Evolutionary conservation across 2,797 vertebrate genomes (phyloP).

Genomic region (Sebastes elongatus): DNA sequence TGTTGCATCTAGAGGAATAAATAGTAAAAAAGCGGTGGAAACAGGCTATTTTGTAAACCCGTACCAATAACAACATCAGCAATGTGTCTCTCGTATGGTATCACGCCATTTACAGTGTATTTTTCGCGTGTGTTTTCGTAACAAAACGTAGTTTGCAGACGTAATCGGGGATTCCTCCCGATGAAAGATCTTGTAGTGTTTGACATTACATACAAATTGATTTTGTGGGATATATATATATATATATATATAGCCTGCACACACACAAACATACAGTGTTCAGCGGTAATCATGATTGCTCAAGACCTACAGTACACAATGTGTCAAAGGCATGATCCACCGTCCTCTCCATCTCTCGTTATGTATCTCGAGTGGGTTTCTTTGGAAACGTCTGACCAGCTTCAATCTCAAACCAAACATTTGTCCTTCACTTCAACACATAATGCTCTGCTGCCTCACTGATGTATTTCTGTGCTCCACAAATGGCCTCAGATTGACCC

Average conservation of each 20-base stretch:
- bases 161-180: too few relatives aligned
- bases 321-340: not conserved
- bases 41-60: fast-evolving
- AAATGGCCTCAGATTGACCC: not conserved
- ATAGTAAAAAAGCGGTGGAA: too few relatives aligned
- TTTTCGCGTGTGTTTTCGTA: too few relatives aligned
- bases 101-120: too few relatives aligned
- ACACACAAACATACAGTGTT: not conserved
- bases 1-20: too few relatives aligned
- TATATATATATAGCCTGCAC: too few relatives aligned
- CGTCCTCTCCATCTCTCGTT: not conserved
- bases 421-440: not conserved
- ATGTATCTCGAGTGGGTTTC: not conserved
- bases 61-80: too few relatives aligned
- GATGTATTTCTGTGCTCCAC: not conserved
- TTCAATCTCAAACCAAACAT: constrained; percentile 11
- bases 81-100: too few relatives aligned
- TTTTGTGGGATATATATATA: too few relatives aligned
- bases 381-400: not conserved
- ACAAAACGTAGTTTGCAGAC: too few relatives aligned
- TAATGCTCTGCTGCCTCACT: not conserved
- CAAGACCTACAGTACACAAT: not conserved
- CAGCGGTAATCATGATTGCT: not conserved
- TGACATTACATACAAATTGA: too few relatives aligned
- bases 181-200: too few relatives aligned